These are phyloP conservation scores for Tragelaphus buxtoni DNA, from an alignment of 2,113 vertebrate genomes.

Conservation along the genomic window DNA sequence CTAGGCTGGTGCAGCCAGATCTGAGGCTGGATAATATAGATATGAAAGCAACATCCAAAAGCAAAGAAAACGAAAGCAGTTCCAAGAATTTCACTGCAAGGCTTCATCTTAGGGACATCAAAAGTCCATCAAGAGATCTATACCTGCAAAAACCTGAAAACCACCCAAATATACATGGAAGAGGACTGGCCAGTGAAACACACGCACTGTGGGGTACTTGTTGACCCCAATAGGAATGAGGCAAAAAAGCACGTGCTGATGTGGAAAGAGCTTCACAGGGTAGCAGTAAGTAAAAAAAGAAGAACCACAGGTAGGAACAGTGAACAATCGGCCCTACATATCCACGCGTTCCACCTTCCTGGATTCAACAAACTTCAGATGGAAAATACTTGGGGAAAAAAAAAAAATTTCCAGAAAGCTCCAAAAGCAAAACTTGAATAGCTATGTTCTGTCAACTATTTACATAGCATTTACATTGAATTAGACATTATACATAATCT, in stretches of 20 bases:
- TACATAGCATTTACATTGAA: neutral
- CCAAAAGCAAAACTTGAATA: neutral
- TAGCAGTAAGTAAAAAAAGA: neutral
- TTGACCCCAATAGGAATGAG: neutral
- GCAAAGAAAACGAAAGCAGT: neutral
- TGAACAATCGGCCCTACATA: accelerated
- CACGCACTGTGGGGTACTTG: accelerated
- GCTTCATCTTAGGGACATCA: neutral
- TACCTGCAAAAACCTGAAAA: neutral
- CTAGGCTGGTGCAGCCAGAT: neutral
- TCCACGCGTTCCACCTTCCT: neutral
- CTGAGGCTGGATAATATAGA: neutral
- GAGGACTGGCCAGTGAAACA: neutral
- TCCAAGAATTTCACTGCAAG: neutral
- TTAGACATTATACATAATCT: neutral
- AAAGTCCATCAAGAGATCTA: neutral
- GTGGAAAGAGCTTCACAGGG: neutral
- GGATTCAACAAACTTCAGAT: neutral
- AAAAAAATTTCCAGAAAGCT: neutral
- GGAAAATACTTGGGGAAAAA: neutral
- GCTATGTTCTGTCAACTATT: neutral
- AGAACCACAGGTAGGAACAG: neutral
- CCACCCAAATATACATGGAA: neutral
- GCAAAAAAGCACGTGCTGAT: neutral
- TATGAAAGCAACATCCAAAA: neutral